phyloP scores from a whole-genome alignment of 1,140 invertebrate genomes.

The Drosophila lini region DNA sequence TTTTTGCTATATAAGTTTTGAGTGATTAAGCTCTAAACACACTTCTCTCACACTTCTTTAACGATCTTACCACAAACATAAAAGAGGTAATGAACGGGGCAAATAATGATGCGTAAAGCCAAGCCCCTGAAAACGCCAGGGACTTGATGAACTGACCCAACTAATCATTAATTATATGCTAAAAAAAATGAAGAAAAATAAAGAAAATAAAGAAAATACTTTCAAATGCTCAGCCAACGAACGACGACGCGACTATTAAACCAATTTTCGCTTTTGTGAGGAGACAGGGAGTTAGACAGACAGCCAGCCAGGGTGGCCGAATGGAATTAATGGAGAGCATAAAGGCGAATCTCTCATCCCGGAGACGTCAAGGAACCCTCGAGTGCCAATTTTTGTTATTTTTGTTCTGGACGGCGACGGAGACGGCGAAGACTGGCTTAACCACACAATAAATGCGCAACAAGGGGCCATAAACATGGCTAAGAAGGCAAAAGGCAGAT shows the following conservation, averaged over 20 bases:
- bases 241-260: constrained; percentile 56
- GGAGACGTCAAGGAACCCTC: constrained; percentile 73
- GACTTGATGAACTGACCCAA: constrained; percentile 61
- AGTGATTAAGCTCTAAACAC: constrained; percentile 19
- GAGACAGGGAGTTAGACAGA: constrained; percentile 7
- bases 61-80: constrained; percentile 12
- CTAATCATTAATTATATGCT: constrained; percentile 71
- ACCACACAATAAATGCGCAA: constrained; percentile 74
- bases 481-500: constrained; percentile 45
- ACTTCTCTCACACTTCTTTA: constrained; percentile 39
- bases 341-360: constrained; percentile 57
- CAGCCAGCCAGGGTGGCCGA: constrained; percentile 18
- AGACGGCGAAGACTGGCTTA: constrained; percentile 48
- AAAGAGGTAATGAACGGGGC: constrained; percentile 37
- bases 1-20: constrained; percentile 5
- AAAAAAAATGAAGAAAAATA: constrained; percentile 20
- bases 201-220: constrained; percentile 38
- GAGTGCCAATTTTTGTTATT: constrained; percentile 44
- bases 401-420: constrained; percentile 7
- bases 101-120: constrained; percentile 58
- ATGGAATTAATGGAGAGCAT: constrained; percentile 73
- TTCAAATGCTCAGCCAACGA: constrained; percentile 52
- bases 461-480: constrained; percentile 62
- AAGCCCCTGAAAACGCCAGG: constrained; percentile 23
- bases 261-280: constrained; percentile 50